Base-by-base conservation (phyloP, 2,797 vertebrate genomes). In the Podarcis lilfordi region DNA sequence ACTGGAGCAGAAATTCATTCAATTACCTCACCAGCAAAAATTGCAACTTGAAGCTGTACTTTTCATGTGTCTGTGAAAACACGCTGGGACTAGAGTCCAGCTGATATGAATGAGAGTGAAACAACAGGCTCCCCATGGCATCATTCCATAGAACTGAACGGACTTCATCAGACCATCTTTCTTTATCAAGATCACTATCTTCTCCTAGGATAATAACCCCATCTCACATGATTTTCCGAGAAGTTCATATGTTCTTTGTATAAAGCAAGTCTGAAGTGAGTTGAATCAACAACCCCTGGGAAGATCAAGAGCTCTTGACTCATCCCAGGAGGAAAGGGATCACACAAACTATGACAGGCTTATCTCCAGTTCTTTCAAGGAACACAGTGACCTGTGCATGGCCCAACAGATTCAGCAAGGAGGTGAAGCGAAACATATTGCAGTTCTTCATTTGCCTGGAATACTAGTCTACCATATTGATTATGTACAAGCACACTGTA, bases 81-180 rank as follows among this genome's bases (percentile, higher is more conserved):
- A 71, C 17, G 9, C 77, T 71, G n/a, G 9, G 72, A 61, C 74
- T n/a, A 76, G 19, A 25, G 4, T 80, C 15, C 77, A 80, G n/a
- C 45, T 86, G 66, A 37, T 80, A 68, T 61, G 40, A 17, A 69
- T 72, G 71, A 23, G 32, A 61, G 25, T n/a, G 8, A 32, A 37
- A 72, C 23, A 37, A 71, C 21, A 23, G 8, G 77, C 17, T 37
- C 10, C 32, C 35, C 45, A 55, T 15, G 55, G 25, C 25, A 80
- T 79, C 23, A 55, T 21, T 37, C 21, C 64, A 27, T 21, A 59
- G 15, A 72, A 55, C 32, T 71, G 66, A 6, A 80, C 7, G 40
- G 88, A 88, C 23, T 83, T 37, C 32, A 68, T 50, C 37, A 93
- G 59, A 86, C 13, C 69, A 91, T 88, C 9, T 37, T 82, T 27